Base-by-base conservation (phyloP, 2,888 invertebrate species). In the Standfussiana lucernea region DNA sequence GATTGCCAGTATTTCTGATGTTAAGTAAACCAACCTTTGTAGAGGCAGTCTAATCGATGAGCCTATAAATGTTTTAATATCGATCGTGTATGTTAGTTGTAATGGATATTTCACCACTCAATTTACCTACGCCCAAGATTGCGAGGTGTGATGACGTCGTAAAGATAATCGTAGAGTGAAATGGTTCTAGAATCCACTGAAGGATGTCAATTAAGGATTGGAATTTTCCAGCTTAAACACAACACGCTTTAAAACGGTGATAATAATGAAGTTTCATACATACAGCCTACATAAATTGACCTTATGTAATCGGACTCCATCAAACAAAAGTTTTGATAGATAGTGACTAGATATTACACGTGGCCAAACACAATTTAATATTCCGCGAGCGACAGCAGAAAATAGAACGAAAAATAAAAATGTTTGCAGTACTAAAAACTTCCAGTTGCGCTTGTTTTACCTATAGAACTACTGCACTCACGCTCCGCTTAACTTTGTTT, bases 401-500 rank as follows among this genome's bases (percentile, higher is more conserved):
- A 67, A 64, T 28, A 35, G 13, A n/a, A 32, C 0, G 35, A 21
- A 32, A 40, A 62, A 77, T 37, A 47, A 80, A 74, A 83, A 65
- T 74, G 59, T 53, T 68, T 32, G 45, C 40, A 42, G 45, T 11
- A 65, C n/a, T 28, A 50, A 64, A 62, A 50, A 75, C 50, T 53
- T 70, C 21, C 18, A 53, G 62, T 42, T 47, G n/a, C 42, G 53
- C 21, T 10, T 37, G n/a, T 68, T 76, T 70, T 69, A 28, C 45
- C 56, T n/a, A 64, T 40, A 64, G 37, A 77, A 72, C 68, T 61
- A 68, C 59, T 59, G n/a, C 18, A 56, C 61, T 47, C 62, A 77
- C 35, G 75, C 64, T 61, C 61, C 72, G 56, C 66, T 74, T 66
- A 79, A 81, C 78, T 85, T 85, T 85, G 83, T 80, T 82, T 71